Evolutionary conservation across 35 echinoderm and acorn worm species (phyloP).

Genomic region (Amphiura filiformis): DNA sequence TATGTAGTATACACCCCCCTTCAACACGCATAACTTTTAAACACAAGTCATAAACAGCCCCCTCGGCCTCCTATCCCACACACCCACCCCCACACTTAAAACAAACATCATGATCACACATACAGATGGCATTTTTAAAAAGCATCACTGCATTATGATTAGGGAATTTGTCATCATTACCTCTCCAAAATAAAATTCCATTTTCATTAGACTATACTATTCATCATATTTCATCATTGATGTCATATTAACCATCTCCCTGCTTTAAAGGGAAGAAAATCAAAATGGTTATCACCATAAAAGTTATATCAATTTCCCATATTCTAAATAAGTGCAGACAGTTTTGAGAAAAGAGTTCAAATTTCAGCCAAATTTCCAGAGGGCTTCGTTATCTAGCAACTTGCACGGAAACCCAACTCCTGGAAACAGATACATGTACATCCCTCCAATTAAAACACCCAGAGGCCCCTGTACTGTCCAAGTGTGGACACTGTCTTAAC

Average conservation of each 20-base stretch:
- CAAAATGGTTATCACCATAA: background rate
- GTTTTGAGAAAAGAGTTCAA: background rate
- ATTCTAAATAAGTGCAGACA: background rate
- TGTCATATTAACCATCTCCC: too few species aligned
- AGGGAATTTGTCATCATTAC: too few species aligned
- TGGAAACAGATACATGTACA: background rate
- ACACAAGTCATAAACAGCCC: too few species aligned
- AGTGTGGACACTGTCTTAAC: background rate
- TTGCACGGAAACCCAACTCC: background rate
- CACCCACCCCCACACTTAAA: too few species aligned
- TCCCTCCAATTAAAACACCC: background rate
- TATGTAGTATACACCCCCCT: too few species aligned
- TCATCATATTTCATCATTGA: background rate
- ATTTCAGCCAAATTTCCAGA: background rate
- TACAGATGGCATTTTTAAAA: too few species aligned
- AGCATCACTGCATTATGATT: too few species aligned
- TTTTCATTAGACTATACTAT: too few species aligned
- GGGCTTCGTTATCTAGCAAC: background rate
- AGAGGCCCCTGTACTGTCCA: background rate
- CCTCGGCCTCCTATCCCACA: too few species aligned
- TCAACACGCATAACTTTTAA: too few species aligned
- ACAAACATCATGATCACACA: too few species aligned
- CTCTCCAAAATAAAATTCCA: too few species aligned
- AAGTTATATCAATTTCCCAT: background rate
- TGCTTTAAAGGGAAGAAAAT: background rate